phyloP scores from a whole-genome alignment of 1,140 invertebrate species.

The Rhynchophorus ferrugineus region DNA sequence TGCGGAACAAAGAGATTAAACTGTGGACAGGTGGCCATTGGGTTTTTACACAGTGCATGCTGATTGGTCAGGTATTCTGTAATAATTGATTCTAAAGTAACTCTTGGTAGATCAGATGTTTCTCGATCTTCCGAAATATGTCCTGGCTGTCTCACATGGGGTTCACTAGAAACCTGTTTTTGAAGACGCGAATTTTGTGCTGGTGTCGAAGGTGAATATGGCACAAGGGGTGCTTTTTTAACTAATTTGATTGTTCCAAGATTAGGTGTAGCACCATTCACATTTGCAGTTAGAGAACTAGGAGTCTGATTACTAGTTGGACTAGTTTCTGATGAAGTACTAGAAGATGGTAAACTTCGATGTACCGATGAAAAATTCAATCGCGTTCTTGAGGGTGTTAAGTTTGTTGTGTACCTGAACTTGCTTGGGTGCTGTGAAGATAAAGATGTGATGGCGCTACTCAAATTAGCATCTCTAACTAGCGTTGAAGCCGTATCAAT shows the following conservation, averaged over 20 bases:
- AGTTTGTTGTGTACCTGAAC: slow-evolving; percentile 49
- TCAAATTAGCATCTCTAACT: slow-evolving; percentile 65
- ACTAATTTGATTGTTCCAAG: slow-evolving; percentile 10
- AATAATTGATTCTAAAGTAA: slow-evolving; percentile 86
- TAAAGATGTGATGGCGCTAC: slow-evolving; percentile 39
- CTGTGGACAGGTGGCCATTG: slow-evolving; percentile 83
- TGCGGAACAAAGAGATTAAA: slow-evolving; percentile 88
- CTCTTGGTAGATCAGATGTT: slow-evolving; percentile 40
- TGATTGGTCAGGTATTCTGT: slow-evolving; percentile 95
- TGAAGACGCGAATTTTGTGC: slow-evolving; percentile 49
- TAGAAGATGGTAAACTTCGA: neutral
- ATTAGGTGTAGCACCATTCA: slow-evolving; percentile 11
- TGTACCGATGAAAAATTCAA: slow-evolving; percentile 21
- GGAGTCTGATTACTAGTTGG: neutral
- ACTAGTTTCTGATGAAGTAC: neutral
- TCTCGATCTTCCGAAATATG: slow-evolving; percentile 32
- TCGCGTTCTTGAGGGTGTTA: slow-evolving; percentile 37
- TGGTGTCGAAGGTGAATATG: neutral
- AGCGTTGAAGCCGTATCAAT: slow-evolving; percentile 62
- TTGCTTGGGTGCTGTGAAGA: slow-evolving; percentile 46
- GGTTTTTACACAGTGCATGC: slow-evolving; percentile 87
- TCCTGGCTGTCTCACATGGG: slow-evolving; percentile 27
- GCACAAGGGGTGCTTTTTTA: slow-evolving; percentile 4
- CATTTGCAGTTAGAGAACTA: neutral
- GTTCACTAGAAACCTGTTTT: slow-evolving; percentile 52